These are phyloP conservation scores for Lagria hirta DNA, from an alignment of 2,888 invertebrate genomes.

Conservation along the genomic window DNA sequence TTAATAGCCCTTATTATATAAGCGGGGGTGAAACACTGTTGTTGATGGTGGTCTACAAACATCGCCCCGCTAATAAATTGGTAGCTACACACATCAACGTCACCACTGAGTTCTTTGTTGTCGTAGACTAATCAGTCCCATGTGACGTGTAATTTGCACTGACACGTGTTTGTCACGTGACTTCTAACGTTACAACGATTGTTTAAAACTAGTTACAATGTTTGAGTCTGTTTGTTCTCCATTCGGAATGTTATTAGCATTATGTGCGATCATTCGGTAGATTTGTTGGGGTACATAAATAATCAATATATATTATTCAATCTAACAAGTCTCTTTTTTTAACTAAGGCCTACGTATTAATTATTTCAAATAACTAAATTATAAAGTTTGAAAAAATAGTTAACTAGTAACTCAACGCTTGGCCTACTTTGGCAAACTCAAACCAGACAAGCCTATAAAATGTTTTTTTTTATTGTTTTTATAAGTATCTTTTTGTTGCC, in stretches of 20 bases:
- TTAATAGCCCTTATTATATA: slow-evolving; percentile 48
- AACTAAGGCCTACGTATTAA: too few species aligned
- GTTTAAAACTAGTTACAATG: slow-evolving; percentile 48
- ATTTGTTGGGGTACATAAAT: too few species aligned
- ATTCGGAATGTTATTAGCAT: slow-evolving; percentile 17
- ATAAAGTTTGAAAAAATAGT: too few species aligned
- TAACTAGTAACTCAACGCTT: too few species aligned
- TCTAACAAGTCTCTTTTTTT: too few species aligned
- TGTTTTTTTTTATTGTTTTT: too few species aligned
- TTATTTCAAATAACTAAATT: too few species aligned
- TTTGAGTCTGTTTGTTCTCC: slow-evolving; percentile 40
- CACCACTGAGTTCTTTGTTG: slow-evolving; percentile 51
- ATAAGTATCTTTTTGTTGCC: too few species aligned
- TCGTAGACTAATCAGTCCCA: slow-evolving; percentile 46
- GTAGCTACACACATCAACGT: slow-evolving; percentile 56
- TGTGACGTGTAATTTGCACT: slow-evolving; percentile 51
- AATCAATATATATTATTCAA: too few species aligned
- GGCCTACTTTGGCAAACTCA: too few species aligned
- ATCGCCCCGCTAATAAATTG: slow-evolving; percentile 52
- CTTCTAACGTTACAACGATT: slow-evolving; percentile 37
- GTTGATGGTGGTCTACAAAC: slow-evolving; percentile 44
- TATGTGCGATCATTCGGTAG: too few species aligned
- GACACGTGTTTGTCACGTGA: slow-evolving; percentile 52
- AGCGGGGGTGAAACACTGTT: slow-evolving; percentile 38
- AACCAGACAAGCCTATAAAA: too few species aligned